phyloP scores from a whole-genome alignment of 2,113 vertebrate species.

The Cercopithecus mona region DNA sequence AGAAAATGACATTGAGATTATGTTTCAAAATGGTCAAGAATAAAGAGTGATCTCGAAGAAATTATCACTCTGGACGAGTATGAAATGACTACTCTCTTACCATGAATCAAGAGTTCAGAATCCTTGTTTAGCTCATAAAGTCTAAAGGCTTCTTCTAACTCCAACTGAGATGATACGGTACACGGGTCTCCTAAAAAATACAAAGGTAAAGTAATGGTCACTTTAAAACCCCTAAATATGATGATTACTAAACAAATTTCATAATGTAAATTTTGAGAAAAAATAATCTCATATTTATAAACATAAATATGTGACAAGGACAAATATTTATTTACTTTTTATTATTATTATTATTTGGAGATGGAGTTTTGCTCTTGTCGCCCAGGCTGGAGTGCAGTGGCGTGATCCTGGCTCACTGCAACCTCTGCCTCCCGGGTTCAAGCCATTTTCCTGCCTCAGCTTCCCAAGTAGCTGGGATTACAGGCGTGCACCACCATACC shows the following conservation, averaged over 20 bases:
- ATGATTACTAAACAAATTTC: constrained; percentile 1
- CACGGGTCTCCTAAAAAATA: constrained; percentile 94
- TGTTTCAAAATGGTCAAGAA: not conserved
- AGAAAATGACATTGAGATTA: not conserved
- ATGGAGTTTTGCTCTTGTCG: no score
- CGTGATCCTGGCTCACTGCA: no score
- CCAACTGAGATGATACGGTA: constrained; percentile 98
- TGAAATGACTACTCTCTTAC: constrained; percentile 79
- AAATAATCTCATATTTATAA: not conserved
- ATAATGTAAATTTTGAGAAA: not conserved
- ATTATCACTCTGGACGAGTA: not conserved
- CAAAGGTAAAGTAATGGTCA: constrained; percentile 42
- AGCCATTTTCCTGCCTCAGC: no score
- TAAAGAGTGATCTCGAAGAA: not conserved
- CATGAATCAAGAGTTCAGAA: constrained; percentile 98
- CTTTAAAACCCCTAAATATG: not conserved
- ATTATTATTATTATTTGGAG: no score
- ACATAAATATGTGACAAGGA: not conserved
- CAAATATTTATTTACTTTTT: not conserved
- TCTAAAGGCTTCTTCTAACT: constrained; percentile 97
- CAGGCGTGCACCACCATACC: no score
- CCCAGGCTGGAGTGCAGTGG: no score
- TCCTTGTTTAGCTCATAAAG: constrained; percentile 99
- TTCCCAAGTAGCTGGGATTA: no score
- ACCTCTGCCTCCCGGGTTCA: no score